phyloP scores from a whole-genome alignment of 2,888 invertebrate species.

The Stenotaenia linearis region DNA sequence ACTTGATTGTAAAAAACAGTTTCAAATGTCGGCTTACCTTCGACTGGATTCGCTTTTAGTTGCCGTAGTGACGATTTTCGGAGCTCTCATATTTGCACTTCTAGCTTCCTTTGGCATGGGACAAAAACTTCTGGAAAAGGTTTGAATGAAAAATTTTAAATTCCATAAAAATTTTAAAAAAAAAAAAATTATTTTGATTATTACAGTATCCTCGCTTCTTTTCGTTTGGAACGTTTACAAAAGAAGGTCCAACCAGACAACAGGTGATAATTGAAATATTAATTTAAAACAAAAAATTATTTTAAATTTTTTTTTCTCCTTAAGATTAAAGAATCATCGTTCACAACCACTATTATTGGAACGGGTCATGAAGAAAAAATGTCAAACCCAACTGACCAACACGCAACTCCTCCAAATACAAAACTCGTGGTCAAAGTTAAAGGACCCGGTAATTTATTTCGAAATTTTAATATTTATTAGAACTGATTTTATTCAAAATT shows the following conservation, averaged over 20 bases:
- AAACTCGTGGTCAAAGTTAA: conserved; percentile 60
- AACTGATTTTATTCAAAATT: not conserved
- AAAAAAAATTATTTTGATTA: not conserved
- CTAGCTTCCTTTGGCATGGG: conserved; percentile 60
- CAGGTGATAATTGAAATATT: conserved; percentile 43
- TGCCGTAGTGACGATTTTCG: conserved; percentile 53
- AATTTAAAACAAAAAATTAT: no score
- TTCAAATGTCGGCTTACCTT: conserved; percentile 72
- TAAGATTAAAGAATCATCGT: conserved; percentile 56
- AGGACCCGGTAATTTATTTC: conserved; percentile 47
- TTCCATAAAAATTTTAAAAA: not conserved
- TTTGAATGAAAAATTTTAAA: not conserved
- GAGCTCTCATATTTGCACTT: conserved; percentile 58
- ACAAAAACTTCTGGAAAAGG: conserved; percentile 57
- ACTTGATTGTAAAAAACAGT: not conserved
- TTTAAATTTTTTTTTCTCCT: not conserved
- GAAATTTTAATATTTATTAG: conserved; percentile 10
- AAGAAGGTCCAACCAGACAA: conserved; percentile 52
- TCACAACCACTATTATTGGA: conserved; percentile 54
- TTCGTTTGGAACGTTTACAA: conserved; percentile 62
- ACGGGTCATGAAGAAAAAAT: conserved; percentile 69
- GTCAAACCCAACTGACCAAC: conserved; percentile 55
- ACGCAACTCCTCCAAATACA: conserved; percentile 58
- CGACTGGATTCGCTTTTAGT: conserved; percentile 53
- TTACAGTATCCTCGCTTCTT: conserved; percentile 62